Base-by-base conservation (phyloP, 1,140 invertebrate species). In the Drosophila sulfurigaster region DNA sequence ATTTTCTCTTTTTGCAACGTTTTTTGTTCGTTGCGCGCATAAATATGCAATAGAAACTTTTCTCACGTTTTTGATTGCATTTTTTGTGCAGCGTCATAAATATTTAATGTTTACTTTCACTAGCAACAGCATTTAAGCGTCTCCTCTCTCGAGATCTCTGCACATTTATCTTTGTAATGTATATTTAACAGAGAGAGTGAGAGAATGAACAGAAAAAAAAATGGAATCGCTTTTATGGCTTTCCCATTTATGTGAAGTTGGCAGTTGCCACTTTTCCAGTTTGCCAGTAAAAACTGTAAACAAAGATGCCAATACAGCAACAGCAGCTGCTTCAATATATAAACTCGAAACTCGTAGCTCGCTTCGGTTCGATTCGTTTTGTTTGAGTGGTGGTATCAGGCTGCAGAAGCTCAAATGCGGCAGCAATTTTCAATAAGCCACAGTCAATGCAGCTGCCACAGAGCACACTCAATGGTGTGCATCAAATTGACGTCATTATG, bases 41-140 rank as follows among this genome's bases (percentile, higher is more conserved):
- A 88, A 83, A 83, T 88, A 88, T 88, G 83, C 83, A 89, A 88
- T 89, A 85, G 85, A 89, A 88, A 88, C 85, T 88, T 88, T 89
- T 89, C 83, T 88, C 81, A 88, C 83, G 85, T 89, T 89, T 89
- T 81, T 85, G 85, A 83, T 88, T 85, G 85, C 74, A 79, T 89
- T 88, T 89, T 83, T 88, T 89, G 73, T 81, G 85, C 80, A 81
- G 35, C 70, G 71, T 83, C 81, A 89, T 89, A 88, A 88, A 88
- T 88, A 88, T 88, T 89, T 81, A 89, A 89, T 87, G 78, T 76
- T 76, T 83, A 70, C 81, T 78, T 88, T 72, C 35, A 59, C 25
- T 28, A 48, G n/a, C 16, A 69, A 43, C 62, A 52, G 52, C 28
- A 20, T 16, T 25, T 30, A 57, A 43, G 48, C 25, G 43, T 46